Percentiles rank a stretch among this genome's conserved stretches.
phyloP scores from a whole-genome alignment of 92 coral and sea anemone species.

The Phymanthus crucifer region DNA sequence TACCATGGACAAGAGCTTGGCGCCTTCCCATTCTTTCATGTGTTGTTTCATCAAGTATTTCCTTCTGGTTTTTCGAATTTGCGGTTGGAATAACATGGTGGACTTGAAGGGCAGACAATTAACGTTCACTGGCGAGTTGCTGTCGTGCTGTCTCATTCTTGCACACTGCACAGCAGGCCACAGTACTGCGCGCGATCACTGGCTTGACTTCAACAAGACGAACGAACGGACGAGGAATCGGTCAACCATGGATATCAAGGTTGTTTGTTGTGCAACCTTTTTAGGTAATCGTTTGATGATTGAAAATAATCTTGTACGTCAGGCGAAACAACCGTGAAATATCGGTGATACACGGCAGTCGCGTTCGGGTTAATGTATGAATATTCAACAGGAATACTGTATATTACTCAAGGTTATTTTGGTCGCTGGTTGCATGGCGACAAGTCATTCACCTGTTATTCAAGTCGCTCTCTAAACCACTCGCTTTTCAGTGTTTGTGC shows the following conservation, averaged over 20 bases:
- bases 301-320: not conserved
- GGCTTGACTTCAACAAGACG: not conserved
- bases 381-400: not conserved
- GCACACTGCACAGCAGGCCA: not conserved
- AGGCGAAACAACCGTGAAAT: constrained; percentile 1
- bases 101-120: constrained; percentile 25
- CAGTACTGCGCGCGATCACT: not conserved
- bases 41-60: constrained; percentile 39
- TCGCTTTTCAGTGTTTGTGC: not conserved
- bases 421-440: not conserved
- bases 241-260: not conserved
- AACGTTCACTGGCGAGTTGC: not conserved
- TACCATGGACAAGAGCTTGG: constrained; percentile 25
- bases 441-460: not conserved
- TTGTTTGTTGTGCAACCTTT: not conserved
- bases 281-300: not conserved
- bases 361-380: not conserved
- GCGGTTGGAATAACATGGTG: constrained; percentile 14
- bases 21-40: constrained; percentile 49
- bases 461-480: not conserved
- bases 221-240: not conserved
- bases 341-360: not conserved
- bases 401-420: not conserved
- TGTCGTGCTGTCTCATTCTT: constrained; percentile 23
- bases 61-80: constrained; percentile 11